Base-by-base conservation (phyloP, 1,140 invertebrate genomes). In the Bombus pascuorum region DNA sequence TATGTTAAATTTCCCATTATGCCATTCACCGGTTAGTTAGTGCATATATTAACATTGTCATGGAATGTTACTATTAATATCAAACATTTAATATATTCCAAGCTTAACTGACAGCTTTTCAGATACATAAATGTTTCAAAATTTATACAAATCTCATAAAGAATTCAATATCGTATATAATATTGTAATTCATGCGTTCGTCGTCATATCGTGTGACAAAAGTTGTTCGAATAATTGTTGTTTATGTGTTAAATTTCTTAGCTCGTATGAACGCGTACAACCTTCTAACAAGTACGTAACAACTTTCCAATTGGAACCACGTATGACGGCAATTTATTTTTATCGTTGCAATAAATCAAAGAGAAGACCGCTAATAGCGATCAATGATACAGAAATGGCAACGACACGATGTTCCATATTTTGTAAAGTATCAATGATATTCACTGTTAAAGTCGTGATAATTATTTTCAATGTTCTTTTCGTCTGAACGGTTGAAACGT, bases 261-360 rank as follows among this genome's bases (percentile, higher is more conserved):
- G 32, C 10, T 44, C 13, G 3, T 47, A 15, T 4, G 44, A 57
- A 57, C 34, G 53, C 9, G 9, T 39, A 53, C 28, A 82, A 74
- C 71, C 65, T 47, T 82, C 39, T 73, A 81, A 82, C 70, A 39
- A 81, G 53, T 22, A 62, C 9, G 47, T 62, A 81, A 74, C 73
- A 73, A 73, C 57, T 73, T 82, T 82, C 57, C 57, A 57, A 66
- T 47, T 37, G 18, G 28, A 44, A 71, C 22, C 15, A n/a, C 32
- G 37, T 74, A 65, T 82, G 22, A 71, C 37, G 32, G 25, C 42
- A 47, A 53, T 82, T 62, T 75, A 82, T 75, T 82, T 82, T 66
- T 57, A 68, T 47, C n/a, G 25, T 1, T 18, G 37, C 28, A 34
- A 62, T 74, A 37, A 59, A 47, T 13, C 25, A 59, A 75, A 57